A percentile compares a stretch with the other conserved stretches of the same genome.
Evolutionary conservation across 2,113 vertebrate species (phyloP).

Genomic region (Stigmatopora nigra): DNA sequence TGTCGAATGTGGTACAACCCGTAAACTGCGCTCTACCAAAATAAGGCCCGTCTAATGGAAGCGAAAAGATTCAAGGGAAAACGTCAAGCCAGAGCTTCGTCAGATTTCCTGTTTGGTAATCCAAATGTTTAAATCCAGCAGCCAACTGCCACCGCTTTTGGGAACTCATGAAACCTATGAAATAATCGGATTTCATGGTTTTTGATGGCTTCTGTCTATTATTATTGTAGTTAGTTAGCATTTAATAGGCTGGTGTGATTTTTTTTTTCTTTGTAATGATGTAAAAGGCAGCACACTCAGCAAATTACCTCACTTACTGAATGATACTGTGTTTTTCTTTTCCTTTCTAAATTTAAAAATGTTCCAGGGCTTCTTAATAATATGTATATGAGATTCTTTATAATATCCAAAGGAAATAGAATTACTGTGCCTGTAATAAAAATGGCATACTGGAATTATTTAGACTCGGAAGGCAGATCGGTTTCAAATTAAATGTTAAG

Average conservation of each 20-base stretch:
- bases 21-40: neutral
- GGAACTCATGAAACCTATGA: constrained; percentile 4
- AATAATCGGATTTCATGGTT: neutral
- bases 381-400: neutral
- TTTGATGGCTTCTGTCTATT: neutral
- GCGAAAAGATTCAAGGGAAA: neutral
- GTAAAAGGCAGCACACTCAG: constrained; percentile 28
- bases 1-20: neutral
- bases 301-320: constrained; percentile 20
- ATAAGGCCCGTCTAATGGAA: neutral
- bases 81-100: neutral
- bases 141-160: neutral
- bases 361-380: neutral
- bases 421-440: neutral
- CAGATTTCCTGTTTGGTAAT: neutral
- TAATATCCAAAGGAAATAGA: neutral
- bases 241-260: constrained; percentile 22
- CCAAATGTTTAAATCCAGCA: neutral
- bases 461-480: neutral
- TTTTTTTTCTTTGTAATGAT: constrained; percentile 27
- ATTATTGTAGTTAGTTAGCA: constrained; percentile 15
- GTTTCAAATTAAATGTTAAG: neutral
- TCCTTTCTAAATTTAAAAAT: neutral
- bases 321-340: neutral
- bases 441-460: neutral